Evolutionary conservation across 2,797 vertebrate species (phyloP), one percentile per base, ranked within the genome.

Genomic region (Characodon lateralis): DNA sequence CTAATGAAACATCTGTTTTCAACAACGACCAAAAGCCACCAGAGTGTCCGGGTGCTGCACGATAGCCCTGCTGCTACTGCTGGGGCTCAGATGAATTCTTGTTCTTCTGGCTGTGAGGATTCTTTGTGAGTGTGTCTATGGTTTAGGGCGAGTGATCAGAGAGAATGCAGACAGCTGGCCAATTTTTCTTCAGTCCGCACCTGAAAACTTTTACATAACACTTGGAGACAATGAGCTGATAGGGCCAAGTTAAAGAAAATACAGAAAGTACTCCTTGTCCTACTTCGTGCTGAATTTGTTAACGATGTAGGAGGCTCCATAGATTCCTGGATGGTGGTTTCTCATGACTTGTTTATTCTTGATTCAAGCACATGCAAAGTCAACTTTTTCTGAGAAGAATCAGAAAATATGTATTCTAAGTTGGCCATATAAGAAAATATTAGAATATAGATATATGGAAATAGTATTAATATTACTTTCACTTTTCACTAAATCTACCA

Each of bases 41-140:
- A 56, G 72, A 90, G 84, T 55, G 78, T 86, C 83, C 22, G 58
- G 74, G 65, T 26, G 83, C 53, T 78, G 81, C 78, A 78, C 88
- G 69, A 81, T 88, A 80, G 88, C 81, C 46, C 78, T 71, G 78
- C 73, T 72, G 41, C 24, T 13, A 10, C 41, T 48, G 84, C 79
- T 72, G 28, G 74, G 76, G 77, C 83, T 92, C 88, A 87, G 89
- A 78, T 70, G 75, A 77, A 79, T 85, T 84, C 88, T 83, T 88
- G 87, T 91, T 82, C 84, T 70, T 86, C 72, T 66, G 79, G 83
- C 56, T 5, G 85, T 76, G 78, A 90, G 77, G 72, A 63, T 82
- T 90, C 89, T 92, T 93, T 92, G 93, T 92, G 69, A 85, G 85
- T 85, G 91, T 90, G 89, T 90, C 90, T 92, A 90, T 85, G 91